Evolutionary conservation across 2,113 vertebrate genomes (phyloP).

Genomic region (Anguilla rostrata): DNA sequence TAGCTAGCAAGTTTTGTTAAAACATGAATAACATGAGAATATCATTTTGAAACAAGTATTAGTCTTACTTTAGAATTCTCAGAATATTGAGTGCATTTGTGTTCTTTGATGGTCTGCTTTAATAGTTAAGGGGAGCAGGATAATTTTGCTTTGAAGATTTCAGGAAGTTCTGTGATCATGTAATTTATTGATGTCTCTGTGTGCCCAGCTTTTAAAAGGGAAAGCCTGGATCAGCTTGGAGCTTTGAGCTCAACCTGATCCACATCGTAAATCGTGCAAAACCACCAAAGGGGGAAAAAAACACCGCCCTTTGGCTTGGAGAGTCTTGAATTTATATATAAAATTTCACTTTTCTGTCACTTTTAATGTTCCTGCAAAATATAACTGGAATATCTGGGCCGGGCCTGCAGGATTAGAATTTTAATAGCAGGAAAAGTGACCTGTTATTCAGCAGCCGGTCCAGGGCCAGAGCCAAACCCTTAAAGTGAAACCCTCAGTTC

Average conservation of each 20-base stretch:
- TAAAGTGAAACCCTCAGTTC: not conserved
- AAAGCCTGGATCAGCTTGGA: not conserved
- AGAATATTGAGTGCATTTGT: no score
- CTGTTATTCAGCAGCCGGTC: not conserved
- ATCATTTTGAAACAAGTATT: no score
- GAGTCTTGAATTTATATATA: not conserved
- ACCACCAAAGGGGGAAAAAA: not conserved
- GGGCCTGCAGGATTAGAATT: not conserved
- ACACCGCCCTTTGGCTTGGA: not conserved
- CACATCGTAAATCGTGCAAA: not conserved
- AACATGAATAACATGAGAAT: no score
- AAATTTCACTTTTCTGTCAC: not conserved
- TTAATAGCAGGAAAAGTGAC: not conserved
- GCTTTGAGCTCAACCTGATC: not conserved
- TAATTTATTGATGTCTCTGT: not conserved
- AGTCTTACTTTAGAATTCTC: no score
- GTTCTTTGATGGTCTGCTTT: no score
- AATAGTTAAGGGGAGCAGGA: no score
- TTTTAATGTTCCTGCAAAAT: not conserved
- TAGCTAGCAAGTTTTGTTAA: no score
- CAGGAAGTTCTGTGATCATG: not conserved
- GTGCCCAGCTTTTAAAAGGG: not conserved
- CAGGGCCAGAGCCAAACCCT: not conserved
- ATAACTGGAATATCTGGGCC: not conserved
- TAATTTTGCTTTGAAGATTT: no score